Evolutionary conservation across 2,113 vertebrate species (phyloP), one percentile per base, ranked within the genome.

Genomic region (Stigmatopora nigra): DNA sequence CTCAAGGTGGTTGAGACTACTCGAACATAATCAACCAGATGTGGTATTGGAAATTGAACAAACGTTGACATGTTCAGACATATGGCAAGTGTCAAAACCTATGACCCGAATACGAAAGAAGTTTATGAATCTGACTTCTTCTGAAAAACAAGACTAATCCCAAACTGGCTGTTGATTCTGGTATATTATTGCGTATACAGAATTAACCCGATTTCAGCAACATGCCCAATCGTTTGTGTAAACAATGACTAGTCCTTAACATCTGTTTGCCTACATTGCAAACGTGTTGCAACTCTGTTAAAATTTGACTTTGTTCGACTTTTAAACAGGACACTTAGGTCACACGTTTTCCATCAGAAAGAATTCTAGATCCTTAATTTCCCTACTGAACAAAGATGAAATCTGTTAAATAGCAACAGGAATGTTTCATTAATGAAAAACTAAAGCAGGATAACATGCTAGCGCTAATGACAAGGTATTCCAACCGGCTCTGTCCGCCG

Each of bases 21-120:
- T 17, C 80, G 78, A 67, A 69, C 64, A 64, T 68, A 63, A 68
- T 70, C 62, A 79, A 58, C 62, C 49, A 51, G 79, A 71, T 75
- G 61, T 73, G 36, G 63, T 57, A 77, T 81, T 72, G 78, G 74
- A 73, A 79, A 62, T 46, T 53, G 63, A 47, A 8, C 38, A 44
- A 56, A 72, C 63, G 68, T 65, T 66, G 44, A 65, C 36, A 73
- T 65, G 64, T 16, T 19, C 22, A 49, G 1, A 49, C 20, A 13
- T 19, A 22, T n/a, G 8, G 11, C 46, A 45, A 14, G 25, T 38
- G 35, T 61, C 36, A 44, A 31, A 35, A 60, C 58, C 35, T 35
- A 16, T 15, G 48, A 63, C 13, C 0, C 41, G 2, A 16, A 56
- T 20, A 41, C 7, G 22, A 14, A 1, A 20, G 22, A 25, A 14